Base-by-base conservation (phyloP, 2,113 vertebrate genomes). In the Percopsis transmontana region DNA sequence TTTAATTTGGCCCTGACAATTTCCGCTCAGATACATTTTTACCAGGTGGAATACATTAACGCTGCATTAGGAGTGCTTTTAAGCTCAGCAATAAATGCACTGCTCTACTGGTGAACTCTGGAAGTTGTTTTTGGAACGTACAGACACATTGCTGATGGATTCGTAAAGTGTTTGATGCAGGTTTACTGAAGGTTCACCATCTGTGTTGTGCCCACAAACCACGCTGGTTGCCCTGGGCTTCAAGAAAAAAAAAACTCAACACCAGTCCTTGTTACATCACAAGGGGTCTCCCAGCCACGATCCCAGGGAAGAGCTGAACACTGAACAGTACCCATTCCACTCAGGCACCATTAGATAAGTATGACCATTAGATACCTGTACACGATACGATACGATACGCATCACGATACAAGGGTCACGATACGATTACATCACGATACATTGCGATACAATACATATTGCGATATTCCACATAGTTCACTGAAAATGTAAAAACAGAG, bases 41-140 rank as follows among this genome's bases (percentile, higher is more conserved):
- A 82, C 65, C 79, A 77, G 70, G 79, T 81, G 87, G 80, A 74
- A 81, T 80, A 67, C 71, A 87, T 87, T 82, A 89, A 80, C 76
- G 79, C 76, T 58, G 64, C 61, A 70, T 76, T 79, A 56, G 64
- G 60, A 48, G 60, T 76, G 64, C 59, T 83, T 74, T 85, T 71
- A 67, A 72, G 80, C 59, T n/a, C 58, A 57, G 51, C 76, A 82
- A 67, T 82, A 82, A 87, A 81, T 73, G 27, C 53, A 11, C 63
- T 44, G 58, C 62, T 77, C 58, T 48, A 71, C 78, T 67, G 56
- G 10, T 76, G 70, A 85, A 88, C 82, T 62, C 70, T 62, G 79
- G 73, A 82, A 55, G 20, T 56, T 78, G 85, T 89, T 74, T 77
- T 83, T 85, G 83, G 74, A 63, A 77, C 75, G 66, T 60, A 44